Evolutionary conservation across 2,888 invertebrate species (phyloP).

Genomic region (Oegoconia quadripuncta): DNA sequence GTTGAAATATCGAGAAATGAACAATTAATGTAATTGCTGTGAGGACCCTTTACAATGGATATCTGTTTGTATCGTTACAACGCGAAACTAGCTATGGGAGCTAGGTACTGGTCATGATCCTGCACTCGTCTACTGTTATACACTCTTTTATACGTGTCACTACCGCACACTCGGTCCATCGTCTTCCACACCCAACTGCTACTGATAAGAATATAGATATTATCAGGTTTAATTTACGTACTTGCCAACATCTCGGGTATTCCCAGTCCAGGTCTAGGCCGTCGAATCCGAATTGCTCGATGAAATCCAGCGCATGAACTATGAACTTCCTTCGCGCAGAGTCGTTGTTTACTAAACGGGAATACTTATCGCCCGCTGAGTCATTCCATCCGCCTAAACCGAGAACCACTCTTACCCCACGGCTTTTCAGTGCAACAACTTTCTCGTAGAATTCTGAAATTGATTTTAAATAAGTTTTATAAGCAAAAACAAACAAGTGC

Average conservation of each 20-base stretch:
- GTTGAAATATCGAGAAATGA: too few species aligned
- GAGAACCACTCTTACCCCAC: slow-evolving; percentile 88
- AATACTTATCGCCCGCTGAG: slow-evolving; percentile 93
- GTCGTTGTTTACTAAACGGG: slow-evolving; percentile 87
- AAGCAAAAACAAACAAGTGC: too few species aligned
- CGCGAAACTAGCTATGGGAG: too few species aligned
- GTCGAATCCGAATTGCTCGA: slow-evolving; percentile 90
- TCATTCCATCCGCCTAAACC: slow-evolving; percentile 98
- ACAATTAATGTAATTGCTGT: too few species aligned
- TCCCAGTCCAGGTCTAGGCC: slow-evolving; percentile 97
- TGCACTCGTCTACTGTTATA: too few species aligned
- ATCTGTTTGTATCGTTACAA: too few species aligned
- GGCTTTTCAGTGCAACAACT: slow-evolving; percentile 85
- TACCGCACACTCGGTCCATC: too few species aligned
- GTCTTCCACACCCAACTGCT: too few species aligned
- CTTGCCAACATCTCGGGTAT: slow-evolving; percentile 95
- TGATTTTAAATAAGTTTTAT: too few species aligned
- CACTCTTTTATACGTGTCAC: too few species aligned
- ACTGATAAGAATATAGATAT: background rate
- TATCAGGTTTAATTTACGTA: slow-evolving; percentile 35
- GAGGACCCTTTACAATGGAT: too few species aligned
- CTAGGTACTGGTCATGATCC: too few species aligned
- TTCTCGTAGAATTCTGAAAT: slow-evolving; percentile 90
- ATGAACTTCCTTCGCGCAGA: slow-evolving; percentile 86
- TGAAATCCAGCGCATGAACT: slow-evolving; percentile 86